Evolutionary conservation across 2,113 vertebrate species (phyloP), one percentile per base, ranked within the genome.

Genomic region (Lepidothrix coronata): DNA sequence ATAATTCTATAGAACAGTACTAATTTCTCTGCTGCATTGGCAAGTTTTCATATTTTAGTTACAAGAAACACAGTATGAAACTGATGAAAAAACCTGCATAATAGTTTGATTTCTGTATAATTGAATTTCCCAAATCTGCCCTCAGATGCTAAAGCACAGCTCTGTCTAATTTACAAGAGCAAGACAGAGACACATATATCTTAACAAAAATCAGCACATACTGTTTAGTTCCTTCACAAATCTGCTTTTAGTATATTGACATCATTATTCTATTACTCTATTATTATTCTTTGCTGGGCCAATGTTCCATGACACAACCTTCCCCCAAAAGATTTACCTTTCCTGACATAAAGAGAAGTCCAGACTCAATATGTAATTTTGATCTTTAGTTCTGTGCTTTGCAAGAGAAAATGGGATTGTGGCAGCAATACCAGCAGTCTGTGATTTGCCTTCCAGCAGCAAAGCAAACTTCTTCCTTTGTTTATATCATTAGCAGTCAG

Each of bases 151-250:
- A 78, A 87, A 92, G 71, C 54, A 68, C 58, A 85, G 37, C 25
- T 89, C 77, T 85, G 59, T 57, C 63, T 87, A 59, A 93, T 92
- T 92, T 92, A 9, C 62, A 88, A 85, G 28, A 92, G 57, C 43
- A 81, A 92, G 54, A 82, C 68, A 81, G 63, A 88, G 58, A 91
- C 46, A 68, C 27, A 55, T 24, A 52, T 63, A 93, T 92, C 91
- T 91, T 73, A 87, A 80, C 43, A 95, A 88, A 95, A 94, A 94
- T 93, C 77, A 87, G 80, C 83, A 73, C 41, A 91, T 85, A 43
- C 10, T 87, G 31, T 58, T 92, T 91, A 91, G 92, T 94, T 92
- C 58, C 77, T 76, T 92, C 83, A 85, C 61, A 94, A 89, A 95
- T 87, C 73, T 95, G 46, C 55, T 91, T 91, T 82, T 89, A 76